Percentiles rank a stretch among this genome's conserved stretches.
Conservation (phyloP, 1,140 invertebrate species). For the Hetaerina americana region DNA sequence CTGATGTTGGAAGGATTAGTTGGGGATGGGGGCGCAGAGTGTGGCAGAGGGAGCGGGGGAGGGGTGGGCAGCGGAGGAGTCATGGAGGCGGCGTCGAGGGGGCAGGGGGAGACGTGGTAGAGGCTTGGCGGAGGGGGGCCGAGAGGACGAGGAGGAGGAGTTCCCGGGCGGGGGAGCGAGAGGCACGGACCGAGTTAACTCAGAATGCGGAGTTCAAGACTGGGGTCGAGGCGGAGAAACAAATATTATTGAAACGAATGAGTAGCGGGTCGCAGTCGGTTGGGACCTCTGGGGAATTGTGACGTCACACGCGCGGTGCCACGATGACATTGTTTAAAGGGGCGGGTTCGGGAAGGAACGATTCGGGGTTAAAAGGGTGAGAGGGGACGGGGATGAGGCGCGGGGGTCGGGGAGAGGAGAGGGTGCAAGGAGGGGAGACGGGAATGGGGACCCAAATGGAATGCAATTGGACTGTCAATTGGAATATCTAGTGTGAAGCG, state of each 20-base stretch:
- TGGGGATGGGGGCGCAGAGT: no score
- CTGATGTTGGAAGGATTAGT: no score
- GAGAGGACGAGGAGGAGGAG: no score
- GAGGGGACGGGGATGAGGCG: background rate
- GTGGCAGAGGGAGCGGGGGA: no score
- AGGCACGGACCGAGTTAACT: background rate
- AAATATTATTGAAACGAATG: background rate
- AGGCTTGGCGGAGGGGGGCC: no score
- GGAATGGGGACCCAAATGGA: background rate
- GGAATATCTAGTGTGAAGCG: background rate
- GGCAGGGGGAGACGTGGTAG: no score
- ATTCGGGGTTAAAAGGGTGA: no score
- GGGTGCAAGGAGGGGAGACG: background rate
- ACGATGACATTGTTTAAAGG: no score
- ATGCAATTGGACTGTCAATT: background rate
- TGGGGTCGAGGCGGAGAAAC: background rate
- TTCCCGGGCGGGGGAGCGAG: background rate
- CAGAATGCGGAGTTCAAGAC: background rate
- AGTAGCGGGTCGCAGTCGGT: background rate
- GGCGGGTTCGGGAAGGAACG: no score
- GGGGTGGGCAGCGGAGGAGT: no score
- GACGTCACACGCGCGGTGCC: background rate
- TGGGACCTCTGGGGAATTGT: no score
- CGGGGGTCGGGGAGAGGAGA: background rate
- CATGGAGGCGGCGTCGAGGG: no score